Conservation (phyloP, 1,140 invertebrate species). For the Bombus huntii region DNA sequence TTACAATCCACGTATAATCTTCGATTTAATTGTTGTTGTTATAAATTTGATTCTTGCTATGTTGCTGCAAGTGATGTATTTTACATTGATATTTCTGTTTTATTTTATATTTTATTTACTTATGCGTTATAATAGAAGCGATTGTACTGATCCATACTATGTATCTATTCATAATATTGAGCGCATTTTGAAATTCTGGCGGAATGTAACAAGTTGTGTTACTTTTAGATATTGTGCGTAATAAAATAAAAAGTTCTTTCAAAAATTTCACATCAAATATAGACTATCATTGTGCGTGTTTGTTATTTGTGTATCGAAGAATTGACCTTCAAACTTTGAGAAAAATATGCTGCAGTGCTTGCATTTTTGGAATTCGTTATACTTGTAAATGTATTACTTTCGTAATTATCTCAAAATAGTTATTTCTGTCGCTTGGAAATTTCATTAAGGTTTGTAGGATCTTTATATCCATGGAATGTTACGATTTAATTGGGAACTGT, state of each 20-base stretch:
- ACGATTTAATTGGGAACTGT: constrained; percentile 21
- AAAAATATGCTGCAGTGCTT: constrained; percentile 21
- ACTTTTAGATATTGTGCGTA: constrained; percentile 32
- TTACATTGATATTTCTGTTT: not conserved
- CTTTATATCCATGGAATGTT: constrained; percentile 39
- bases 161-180: constrained; percentile 38
- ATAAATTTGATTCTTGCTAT: not conserved
- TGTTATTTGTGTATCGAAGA: constrained; percentile 1
- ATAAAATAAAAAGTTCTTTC: constrained; percentile 37
- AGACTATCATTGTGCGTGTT: not conserved
- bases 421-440: not conserved
- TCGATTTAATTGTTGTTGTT: not conserved
- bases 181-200: constrained; percentile 38
- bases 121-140: constrained; percentile 35
- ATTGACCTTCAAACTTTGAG: constrained; percentile 27
- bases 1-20: not conserved
- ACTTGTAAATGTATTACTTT: constrained; percentile 6
- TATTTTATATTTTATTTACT: constrained; percentile 12
- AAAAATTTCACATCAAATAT: constrained; percentile 13
- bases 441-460: constrained; percentile 22
- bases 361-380: not conserved
- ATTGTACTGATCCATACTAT: constrained; percentile 13
- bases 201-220: constrained; percentile 44
- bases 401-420: constrained; percentile 25
- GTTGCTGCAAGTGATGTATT: not conserved